Conservation (phyloP, 2,888 invertebrate genomes). For the Noctua janthe region DNA sequence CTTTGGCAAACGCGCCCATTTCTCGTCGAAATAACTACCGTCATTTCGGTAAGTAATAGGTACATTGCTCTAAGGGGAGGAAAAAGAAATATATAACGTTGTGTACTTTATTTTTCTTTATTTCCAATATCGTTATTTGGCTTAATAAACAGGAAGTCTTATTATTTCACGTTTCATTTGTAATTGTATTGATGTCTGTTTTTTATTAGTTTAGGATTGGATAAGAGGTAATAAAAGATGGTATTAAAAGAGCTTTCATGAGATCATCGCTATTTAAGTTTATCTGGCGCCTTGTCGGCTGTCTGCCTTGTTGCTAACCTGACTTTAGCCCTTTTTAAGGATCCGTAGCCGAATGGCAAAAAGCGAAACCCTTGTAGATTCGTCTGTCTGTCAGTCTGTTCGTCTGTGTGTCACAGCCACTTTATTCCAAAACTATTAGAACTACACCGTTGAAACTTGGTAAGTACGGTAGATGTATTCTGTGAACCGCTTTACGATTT, state of each 20-base stretch:
- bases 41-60: slow-evolving; percentile 50
- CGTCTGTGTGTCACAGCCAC: no score
- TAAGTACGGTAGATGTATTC: no score
- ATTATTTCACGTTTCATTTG: slow-evolving; percentile 38
- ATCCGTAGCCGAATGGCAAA: no score
- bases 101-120: slow-evolving; percentile 47
- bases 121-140: slow-evolving; percentile 39
- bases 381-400: no score
- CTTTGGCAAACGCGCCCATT: slow-evolving; percentile 39
- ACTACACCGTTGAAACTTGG: no score
- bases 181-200: slow-evolving; percentile 31
- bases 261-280: not conserved
- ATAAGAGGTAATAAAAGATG: not conserved
- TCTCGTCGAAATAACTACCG: slow-evolving; percentile 35
- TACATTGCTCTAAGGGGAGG: slow-evolving; percentile 29
- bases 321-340: not conserved
- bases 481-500: no score
- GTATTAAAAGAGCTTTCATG: not conserved
- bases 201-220: slow-evolving; percentile 25
- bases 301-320: not conserved
- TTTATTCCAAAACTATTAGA: no score
- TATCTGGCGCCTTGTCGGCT: not conserved
- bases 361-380: no score
- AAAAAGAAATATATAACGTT: slow-evolving; percentile 34
- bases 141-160: slow-evolving; percentile 40